Evolutionary conservation across 2,888 invertebrate genomes (phyloP), one percentile per base, ranked within the genome.

Genomic region (Drosophila pegasa): DNA sequence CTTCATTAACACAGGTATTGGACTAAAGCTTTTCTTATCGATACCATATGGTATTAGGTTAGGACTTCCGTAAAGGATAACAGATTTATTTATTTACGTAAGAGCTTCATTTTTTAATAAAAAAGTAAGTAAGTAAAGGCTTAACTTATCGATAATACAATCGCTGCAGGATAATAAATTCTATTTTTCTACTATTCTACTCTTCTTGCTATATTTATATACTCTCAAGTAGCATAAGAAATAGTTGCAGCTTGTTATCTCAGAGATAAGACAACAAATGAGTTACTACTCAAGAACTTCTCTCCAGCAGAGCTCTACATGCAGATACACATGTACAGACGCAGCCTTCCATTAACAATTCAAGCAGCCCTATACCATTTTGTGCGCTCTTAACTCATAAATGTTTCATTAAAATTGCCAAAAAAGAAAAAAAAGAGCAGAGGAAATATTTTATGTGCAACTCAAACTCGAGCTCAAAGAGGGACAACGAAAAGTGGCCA

Each of bases 361-460:
- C 31, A 33, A 57, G 35, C 56, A 31, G 52, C 29, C 29, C 6
- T 29, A 10, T 29, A 1, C 29, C 22, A 12, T n/a, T 33, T 20
- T 45, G 27, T 27, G 27, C 7, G 16, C 29, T 27, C 67, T 76
- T 52, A 57, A 60, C 54, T 63, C 72, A 67, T 77, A 76, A 71
- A 69, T 64, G 61, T 78, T 75, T 78, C 64, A 78, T 78, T 75
- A 61, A 73, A 78, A 75, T 78, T 50, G 51, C 47, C 78, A 73
- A 78, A 43, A 27, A n/a, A n/a, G 25, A n/a, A 9, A 14, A 22
- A 14, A 4, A 40, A 8, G 14, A 9, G 14, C 0, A 12, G 22
- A 22, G 41, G 18, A 10, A 63, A 66, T 73, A 73, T 78, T 75
- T 78, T 61, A 73, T 75, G 68, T 64, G 63, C 54, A 75, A 48